These are phyloP conservation scores for Halcyon smyrnensis DNA, from an alignment of 2,797 vertebrate genomes.

Conservation along the genomic window DNA sequence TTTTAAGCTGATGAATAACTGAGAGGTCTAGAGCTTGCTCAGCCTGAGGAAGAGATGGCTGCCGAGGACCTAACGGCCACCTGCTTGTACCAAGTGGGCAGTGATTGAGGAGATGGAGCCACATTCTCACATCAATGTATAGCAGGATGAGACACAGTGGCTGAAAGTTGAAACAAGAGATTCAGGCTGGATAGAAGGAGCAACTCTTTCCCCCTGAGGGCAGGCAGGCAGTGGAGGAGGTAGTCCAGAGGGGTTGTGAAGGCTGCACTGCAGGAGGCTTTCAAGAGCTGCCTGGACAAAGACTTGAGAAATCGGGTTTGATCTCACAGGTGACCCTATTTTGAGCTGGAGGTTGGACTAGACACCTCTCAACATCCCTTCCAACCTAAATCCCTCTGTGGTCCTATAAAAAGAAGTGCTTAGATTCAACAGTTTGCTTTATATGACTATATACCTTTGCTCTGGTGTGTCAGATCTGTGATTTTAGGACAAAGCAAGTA, in stretches of 20 bases:
- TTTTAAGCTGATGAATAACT: background rate
- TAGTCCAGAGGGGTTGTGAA: background rate
- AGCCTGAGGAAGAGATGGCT: background rate
- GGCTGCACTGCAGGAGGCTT: background rate
- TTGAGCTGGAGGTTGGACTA: background rate
- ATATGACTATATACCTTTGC: background rate
- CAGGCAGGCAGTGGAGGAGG: background rate
- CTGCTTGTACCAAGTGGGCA: background rate
- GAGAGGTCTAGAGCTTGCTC: background rate
- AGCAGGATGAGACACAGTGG: background rate
- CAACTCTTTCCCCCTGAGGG: background rate
- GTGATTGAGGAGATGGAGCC: background rate
- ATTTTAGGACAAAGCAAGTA: background rate
- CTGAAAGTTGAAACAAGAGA: background rate
- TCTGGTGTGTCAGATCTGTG: background rate
- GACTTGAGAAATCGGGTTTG: background rate
- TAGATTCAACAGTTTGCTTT: background rate
- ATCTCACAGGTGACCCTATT: background rate
- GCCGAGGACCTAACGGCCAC: background rate
- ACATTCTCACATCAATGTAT: accelerated
- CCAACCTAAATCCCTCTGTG: background rate
- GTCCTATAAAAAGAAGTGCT: background rate
- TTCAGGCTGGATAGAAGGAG: background rate
- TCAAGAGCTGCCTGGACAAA: background rate
- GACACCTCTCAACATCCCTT: background rate